A percentile compares a stretch with the other conserved stretches of the same genome.
These are phyloP conservation scores for Phainopepla nitens DNA, from an alignment of 2,113 vertebrate species.

Conservation along the genomic window DNA sequence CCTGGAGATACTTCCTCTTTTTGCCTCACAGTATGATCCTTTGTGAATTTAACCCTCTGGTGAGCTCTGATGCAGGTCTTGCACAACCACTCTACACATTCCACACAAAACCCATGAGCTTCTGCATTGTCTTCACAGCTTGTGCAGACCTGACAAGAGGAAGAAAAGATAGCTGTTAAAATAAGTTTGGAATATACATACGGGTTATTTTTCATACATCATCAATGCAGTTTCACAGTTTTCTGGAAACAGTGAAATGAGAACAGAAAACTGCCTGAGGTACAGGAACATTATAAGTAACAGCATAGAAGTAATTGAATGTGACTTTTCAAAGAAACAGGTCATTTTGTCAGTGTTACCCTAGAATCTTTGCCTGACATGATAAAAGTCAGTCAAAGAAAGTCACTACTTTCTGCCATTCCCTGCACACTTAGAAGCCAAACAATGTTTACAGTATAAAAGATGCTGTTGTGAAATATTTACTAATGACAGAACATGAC, in stretches of 20 bases:
- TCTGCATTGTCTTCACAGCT: conserved; percentile 98
- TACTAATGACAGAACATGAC: background rate
- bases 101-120: conserved; percentile 94
- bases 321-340: conserved; percentile 2
- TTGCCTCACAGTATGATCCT: conserved; percentile 94
- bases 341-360: background rate
- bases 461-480: background rate
- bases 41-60: conserved; percentile 96
- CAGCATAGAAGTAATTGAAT: background rate
- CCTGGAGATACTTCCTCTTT: conserved; percentile 97
- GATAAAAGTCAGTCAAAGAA: background rate
- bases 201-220: background rate
- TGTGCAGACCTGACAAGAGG: conserved; percentile 83
- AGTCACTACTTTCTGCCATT: background rate
- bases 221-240: background rate
- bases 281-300: background rate
- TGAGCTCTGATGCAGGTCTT: conserved; percentile 95
- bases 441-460: background rate
- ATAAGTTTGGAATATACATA: background rate
- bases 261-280: background rate
- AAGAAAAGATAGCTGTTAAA: background rate
- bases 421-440: background rate
- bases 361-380: background rate
- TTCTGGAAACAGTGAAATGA: background rate
- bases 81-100: conserved; percentile 96